Conservation (phyloP, 2,113 vertebrate genomes). For the Nasalis larvatus region DNA sequence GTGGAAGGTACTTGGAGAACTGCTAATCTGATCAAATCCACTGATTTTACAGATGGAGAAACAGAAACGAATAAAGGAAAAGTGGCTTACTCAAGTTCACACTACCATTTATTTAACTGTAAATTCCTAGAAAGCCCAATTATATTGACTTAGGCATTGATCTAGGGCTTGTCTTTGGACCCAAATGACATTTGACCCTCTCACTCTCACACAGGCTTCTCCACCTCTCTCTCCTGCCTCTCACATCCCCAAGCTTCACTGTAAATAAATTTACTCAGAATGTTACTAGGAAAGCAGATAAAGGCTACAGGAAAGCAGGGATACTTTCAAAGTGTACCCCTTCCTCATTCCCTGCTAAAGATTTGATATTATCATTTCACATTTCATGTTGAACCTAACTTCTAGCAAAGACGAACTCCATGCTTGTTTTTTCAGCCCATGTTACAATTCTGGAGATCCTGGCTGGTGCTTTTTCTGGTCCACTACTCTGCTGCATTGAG, state of each 20-base stretch:
- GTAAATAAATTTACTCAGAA: not conserved
- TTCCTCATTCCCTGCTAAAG: not conserved
- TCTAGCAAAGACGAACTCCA: not conserved
- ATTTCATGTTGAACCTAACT: not conserved
- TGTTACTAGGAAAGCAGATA: not conserved
- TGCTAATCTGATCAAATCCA: not conserved
- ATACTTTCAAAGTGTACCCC: accelerated
- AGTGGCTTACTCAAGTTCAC: not conserved
- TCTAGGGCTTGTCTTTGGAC: not conserved
- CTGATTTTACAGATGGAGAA: no score
- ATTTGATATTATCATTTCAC: not conserved
- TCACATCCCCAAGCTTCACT: no score
- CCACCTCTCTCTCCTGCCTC: accelerated
- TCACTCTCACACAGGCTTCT: not conserved
- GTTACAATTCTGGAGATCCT: accelerated
- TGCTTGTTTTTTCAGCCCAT: accelerated
- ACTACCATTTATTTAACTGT: no score
- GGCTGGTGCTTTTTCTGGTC: accelerated
- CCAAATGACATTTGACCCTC: not conserved
- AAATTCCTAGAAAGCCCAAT: not conserved
- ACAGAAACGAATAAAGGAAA: not conserved
- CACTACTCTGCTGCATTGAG: accelerated
- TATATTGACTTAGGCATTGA: accelerated
- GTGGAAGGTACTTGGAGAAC: not conserved
- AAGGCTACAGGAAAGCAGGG: not conserved